These are phyloP conservation scores for Labia minor DNA, from an alignment of 2,888 invertebrate genomes.

Conservation along the genomic window DNA sequence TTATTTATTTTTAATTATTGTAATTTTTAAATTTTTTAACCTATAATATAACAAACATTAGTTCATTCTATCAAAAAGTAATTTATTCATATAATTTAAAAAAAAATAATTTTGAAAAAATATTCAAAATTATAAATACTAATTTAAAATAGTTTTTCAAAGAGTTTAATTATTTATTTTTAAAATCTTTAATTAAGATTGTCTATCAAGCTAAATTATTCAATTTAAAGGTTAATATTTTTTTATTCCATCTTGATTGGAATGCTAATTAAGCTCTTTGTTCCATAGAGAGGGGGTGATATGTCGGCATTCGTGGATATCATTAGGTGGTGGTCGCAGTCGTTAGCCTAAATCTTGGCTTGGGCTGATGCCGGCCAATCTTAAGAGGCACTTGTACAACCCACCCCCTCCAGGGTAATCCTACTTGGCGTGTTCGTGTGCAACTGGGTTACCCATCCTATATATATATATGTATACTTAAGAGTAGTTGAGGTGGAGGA, in stretches of 20 bases:
- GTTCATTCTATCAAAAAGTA: too few species aligned
- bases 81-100: too few species aligned
- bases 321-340: background rate
- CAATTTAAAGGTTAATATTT: too few species aligned
- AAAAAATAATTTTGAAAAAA: background rate
- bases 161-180: background rate
- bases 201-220: too few species aligned
- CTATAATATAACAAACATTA: too few species aligned
- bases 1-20: too few species aligned
- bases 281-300: background rate
- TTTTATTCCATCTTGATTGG: background rate
- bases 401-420: background rate
- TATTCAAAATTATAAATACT: too few species aligned
- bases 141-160: too few species aligned
- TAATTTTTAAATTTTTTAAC: too few species aligned
- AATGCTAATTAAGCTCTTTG: background rate
- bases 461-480: constrained; percentile 5
- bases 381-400: background rate
- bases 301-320: background rate
- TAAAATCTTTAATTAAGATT: too few species aligned
- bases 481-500: constrained; percentile 8
- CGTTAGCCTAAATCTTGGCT: constrained; percentile 1
- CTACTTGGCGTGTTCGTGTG: background rate
- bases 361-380: background rate
- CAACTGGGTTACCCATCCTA: constrained; percentile 9